Conservation (phyloP, 2,888 invertebrate genomes). For the Choristoneura rosaceana region DNA sequence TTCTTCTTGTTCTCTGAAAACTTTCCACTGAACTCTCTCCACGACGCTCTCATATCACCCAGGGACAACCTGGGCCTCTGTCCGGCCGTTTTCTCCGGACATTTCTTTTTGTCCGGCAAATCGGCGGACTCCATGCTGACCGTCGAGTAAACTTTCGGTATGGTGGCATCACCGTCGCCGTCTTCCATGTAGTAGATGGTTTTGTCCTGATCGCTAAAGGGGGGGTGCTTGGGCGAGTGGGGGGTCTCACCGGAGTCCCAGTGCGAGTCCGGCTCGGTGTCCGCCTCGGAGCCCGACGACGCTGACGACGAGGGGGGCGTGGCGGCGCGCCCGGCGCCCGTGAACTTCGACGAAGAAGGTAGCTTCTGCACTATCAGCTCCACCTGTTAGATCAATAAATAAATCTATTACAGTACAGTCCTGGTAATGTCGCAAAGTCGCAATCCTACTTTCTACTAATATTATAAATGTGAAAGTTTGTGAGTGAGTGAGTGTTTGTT, state of each 20-base stretch:
- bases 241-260: conserved; percentile 91
- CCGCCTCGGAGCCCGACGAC: conserved; percentile 69
- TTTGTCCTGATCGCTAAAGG: too few species aligned
- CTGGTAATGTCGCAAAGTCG: too few species aligned
- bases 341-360: conserved; percentile 77
- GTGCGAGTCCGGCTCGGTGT: conserved; percentile 81
- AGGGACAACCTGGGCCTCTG: conserved; percentile 53
- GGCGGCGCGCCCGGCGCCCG: conserved; percentile 51
- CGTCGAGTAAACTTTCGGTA: conserved; percentile 6
- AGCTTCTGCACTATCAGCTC: conserved; percentile 87
- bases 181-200: neutral
- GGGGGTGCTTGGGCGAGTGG: conserved; percentile 8
- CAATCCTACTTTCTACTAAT: too few species aligned
- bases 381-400: too few species aligned
- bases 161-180: neutral
- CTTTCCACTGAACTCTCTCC: conserved; percentile 65
- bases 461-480: too few species aligned
- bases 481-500: too few species aligned
- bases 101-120: conserved; percentile 8
- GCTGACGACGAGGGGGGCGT: conserved; percentile 61
- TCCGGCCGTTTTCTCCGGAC: conserved; percentile 6
- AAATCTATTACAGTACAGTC: too few species aligned
- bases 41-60: conserved; percentile 64
- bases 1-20: conserved; percentile 60
- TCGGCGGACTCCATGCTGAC: conserved; percentile 43